phyloP scores from a whole-genome alignment of 2,113 vertebrate genomes.

The Morone chrysops region DNA sequence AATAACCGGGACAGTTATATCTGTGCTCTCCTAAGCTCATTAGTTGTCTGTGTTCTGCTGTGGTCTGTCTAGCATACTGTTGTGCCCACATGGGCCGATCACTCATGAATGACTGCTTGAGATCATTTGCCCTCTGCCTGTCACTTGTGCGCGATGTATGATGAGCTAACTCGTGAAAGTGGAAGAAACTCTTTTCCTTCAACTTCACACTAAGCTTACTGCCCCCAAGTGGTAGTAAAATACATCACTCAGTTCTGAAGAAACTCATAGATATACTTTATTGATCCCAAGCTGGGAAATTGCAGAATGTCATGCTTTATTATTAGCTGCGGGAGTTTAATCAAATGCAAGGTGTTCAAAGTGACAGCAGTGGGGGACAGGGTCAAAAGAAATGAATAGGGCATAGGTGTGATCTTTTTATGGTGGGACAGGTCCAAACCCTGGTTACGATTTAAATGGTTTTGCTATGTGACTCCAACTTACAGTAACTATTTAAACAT shows the following conservation, averaged over 20 bases:
- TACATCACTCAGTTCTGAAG: slow-evolving; percentile 25
- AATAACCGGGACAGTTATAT: slow-evolving; percentile 74
- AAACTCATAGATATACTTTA: no score
- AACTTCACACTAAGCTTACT: slow-evolving; percentile 50
- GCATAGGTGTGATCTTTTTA: background rate
- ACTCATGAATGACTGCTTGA: background rate
- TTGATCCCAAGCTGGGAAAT: no score
- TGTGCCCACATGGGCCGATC: background rate
- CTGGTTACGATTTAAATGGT: background rate
- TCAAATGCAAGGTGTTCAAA: background rate
- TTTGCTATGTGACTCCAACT: background rate
- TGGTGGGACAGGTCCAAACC: background rate
- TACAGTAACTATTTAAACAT: no score
- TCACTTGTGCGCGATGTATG: background rate
- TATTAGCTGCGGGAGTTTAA: background rate
- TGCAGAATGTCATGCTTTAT: background rate
- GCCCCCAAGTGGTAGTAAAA: slow-evolving; percentile 80
- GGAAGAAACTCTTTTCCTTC: background rate
- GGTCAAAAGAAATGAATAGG: background rate
- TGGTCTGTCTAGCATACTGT: slow-evolving; percentile 13
- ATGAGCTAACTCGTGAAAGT: background rate
- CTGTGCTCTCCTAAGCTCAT: slow-evolving; percentile 74
- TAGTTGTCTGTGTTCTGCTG: slow-evolving; percentile 54
- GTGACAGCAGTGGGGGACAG: background rate
- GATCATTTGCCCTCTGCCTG: slow-evolving; percentile 11